Base-by-base conservation (phyloP, 2,113 vertebrate species). In the Rallus limicola region DNA sequence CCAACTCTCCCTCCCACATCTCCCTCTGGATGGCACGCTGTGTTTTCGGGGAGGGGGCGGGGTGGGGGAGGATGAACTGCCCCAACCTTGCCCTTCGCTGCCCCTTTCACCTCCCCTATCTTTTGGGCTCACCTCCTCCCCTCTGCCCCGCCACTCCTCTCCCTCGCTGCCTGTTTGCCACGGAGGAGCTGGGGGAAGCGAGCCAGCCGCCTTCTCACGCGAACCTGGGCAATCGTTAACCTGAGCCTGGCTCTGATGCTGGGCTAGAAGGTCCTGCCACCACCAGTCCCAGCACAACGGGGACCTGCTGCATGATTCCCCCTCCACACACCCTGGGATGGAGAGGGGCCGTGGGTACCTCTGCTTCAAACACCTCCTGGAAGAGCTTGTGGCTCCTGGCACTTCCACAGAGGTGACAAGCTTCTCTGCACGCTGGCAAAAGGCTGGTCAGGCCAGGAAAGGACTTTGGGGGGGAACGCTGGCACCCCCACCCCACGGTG, bases 181-280 rank as follows among this genome's bases (percentile, higher is more conserved):
- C 68, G 2, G 53, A 86, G 63, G 40, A 71, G 55, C 64, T 4
- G 1, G 68, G 65, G 86, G 85, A 94, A 94, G 15, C 6, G 52
- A 67, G 88, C 96, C 93, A 94, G 78, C 64, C 1, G 2, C 76
- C 88, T 97, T 97, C 96, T 97, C 96, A 97, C 93, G 97, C 96
- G 13, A 97, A 76, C 94, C 88, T 97, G 92, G 97, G 48, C 96
- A 97, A 97, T 97, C 55, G 92, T 97, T 97, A 95, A 94, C 90
- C 94, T 53, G 76, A 75, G 36, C 68, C 72, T 56, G 72, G 69
- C 88, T 77, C 85, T 50, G 76, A 34, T 1, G 5, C 67, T 8
- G 71, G 71, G 44, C 74, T n/a, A 48, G 31, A 6, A 36, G 77
- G 80, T 88, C 89, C 71, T 40, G 91, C 59, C 36, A 72, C 64